Evolutionary conservation across 2,113 vertebrate species (phyloP).

Genomic region (Carettochelys insculpta): DNA sequence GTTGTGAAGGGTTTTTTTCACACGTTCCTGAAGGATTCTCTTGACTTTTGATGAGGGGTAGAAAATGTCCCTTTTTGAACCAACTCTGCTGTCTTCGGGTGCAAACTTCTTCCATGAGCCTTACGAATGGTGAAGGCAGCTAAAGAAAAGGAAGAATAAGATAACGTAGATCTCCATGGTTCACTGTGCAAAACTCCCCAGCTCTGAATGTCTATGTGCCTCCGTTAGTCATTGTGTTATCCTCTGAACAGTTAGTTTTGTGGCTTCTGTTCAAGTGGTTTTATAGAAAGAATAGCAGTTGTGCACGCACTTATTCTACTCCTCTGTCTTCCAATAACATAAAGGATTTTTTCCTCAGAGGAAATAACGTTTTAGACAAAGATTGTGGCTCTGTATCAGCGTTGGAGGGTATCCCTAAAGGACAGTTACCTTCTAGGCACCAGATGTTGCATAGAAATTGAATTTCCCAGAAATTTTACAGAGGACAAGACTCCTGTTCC

Average conservation of each 20-base stretch:
- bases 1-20: not conserved
- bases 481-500: not conserved
- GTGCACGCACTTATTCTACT: not conserved
- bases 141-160: not conserved
- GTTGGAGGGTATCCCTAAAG: not conserved
- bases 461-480: not conserved
- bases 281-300: not conserved
- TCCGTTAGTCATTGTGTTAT: accelerated
- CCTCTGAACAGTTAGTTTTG: not conserved
- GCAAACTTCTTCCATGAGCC: not conserved
- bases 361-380: not conserved
- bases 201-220: not conserved
- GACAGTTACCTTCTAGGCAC: not conserved
- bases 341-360: not conserved
- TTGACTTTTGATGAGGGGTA: not conserved
- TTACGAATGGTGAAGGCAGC: not conserved
- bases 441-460: not conserved
- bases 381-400: not conserved
- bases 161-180: not conserved
- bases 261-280: not conserved
- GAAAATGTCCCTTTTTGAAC: not conserved
- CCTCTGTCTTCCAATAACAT: not conserved
- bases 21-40: not conserved
- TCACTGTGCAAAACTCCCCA: not conserved
- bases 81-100: not conserved